Percentiles rank a stretch among this genome's conserved stretches.
phyloP scores from a whole-genome alignment of 2,113 vertebrate genomes.

The Phalacrocorax brasilianus region DNA sequence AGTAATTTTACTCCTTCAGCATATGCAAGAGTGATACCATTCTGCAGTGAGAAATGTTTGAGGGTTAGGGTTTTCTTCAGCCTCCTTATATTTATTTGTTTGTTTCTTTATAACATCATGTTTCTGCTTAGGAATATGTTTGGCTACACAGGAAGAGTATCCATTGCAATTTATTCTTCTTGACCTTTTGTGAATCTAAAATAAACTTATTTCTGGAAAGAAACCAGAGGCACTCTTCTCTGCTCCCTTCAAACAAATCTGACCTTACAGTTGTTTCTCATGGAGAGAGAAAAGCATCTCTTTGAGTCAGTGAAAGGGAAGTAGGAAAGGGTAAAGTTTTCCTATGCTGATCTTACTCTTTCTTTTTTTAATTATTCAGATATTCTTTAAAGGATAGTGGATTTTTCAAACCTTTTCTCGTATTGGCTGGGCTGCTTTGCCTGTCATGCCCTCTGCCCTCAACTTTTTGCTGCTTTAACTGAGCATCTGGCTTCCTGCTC shows the following conservation, averaged over 20 bases:
- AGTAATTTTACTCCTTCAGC: background rate
- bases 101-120: background rate
- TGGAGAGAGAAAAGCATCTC: background rate
- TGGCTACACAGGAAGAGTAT: background rate
- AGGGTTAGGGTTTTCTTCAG: background rate
- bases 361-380: background rate
- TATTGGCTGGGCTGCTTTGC: background rate
- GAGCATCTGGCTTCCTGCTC: background rate
- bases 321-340: background rate
- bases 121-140: background rate
- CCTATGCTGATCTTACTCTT: background rate
- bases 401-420: background rate
- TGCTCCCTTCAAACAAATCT: background rate
- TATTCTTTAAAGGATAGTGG: background rate
- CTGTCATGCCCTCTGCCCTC: background rate
- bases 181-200: constrained; percentile 37
- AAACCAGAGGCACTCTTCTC: background rate
- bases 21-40: background rate
- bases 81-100: background rate
- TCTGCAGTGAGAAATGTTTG: background rate
- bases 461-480: background rate
- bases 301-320: background rate
- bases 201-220: constrained; percentile 32
- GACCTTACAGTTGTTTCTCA: background rate
- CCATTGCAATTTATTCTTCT: constrained; percentile 14